Base-by-base conservation (phyloP, 2,113 vertebrate species). In the Procapra przewalskii region DNA sequence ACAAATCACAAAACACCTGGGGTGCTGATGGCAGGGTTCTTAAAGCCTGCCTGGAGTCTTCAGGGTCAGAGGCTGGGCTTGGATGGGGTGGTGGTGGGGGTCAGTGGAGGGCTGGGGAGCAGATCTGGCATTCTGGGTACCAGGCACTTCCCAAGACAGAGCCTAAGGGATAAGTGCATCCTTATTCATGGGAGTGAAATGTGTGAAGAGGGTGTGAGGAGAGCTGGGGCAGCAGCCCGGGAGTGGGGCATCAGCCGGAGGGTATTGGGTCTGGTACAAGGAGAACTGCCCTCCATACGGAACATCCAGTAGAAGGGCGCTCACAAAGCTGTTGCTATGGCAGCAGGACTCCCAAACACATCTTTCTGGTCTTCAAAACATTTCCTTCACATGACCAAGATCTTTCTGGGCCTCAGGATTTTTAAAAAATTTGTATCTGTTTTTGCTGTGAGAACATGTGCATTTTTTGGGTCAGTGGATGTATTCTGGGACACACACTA, bases 401-500 rank as follows among this genome's bases (percentile, higher is more conserved):
- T 25, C 13, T 62, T 36, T 83, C 84, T 77, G 55, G 93, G 88
- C 54, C 82, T 97, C 94, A 60, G 6, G 3, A 77, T 79, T 55
- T 82, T 54, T 7, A 0, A 52, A 81, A 54, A 54, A 55, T 91
- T 86, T 13, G 77, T 36, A 54, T 0, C 33, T 29, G 43, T 67
- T 52, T 59, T 50, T 92, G 3, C 75, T 81, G 64, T 40, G 84
- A 25, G 31, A 64, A 75, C 23, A 80, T 97, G 36, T 33, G 13
- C 7, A 40, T 43, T 19, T 94, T 79, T 92, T 89, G 25, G 3
- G 25, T 92, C 94, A 83, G 45, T 40, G 17, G 50, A 86, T 43
- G 45, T 54, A 8, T n/a, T 71, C 6, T 3, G 31, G 50, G 9
- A 3, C 0, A 2, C 0, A 2, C 40, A 55, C 25, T 48, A 79